Evolutionary conservation across 2,113 vertebrate species (phyloP), one percentile per base, ranked within the genome.

Genomic region (Rhinolophus ferrumequinum): DNA sequence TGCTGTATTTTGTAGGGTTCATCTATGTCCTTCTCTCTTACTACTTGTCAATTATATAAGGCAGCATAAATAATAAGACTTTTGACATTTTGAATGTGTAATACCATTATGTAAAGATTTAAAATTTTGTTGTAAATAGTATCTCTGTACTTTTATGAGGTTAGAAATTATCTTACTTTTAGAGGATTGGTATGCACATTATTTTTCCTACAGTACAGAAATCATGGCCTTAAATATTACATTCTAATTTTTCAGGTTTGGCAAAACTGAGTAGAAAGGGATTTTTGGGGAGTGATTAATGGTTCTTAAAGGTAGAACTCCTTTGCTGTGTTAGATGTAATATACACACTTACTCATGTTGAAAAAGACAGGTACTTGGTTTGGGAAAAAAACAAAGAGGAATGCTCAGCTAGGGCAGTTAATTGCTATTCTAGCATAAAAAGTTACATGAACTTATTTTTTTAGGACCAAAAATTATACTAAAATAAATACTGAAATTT

Each of bases 231-330:
- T 85, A 93, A 52, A 70, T 60, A 70, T 35, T 84, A 84, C 72
- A 70, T 89, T 16, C 13, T 72, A 62, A 77, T 44, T 95, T 93
- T 64, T 83, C 56, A 93, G 72, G 44, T 96, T 83, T 90, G 62
- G 52, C 6, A 70, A 89, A 60, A 84, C 22, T 70, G 60, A 83
- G 58, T 56, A 79, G n/a, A 93, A 79, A 72, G 69, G 76, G 33
- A 89, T 47, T 38, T 82, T 69, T n/a, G 18, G 44, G 60, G 14
- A 47, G 26, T 26, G 90, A 89, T 89, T 24, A 79, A 84, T 93
- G 19, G 16, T 64, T 62, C 76, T 88, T n/a, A 60, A 41, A 75
- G 33, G 50, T 66, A 21, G 5, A 54, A 44, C 28, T 79, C 13
- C 33, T 60, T 41, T 64, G 22, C 10, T 77, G 28, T 93, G 6